phyloP scores from a whole-genome alignment of 2,113 vertebrate species.

The Cichladusa arquata region DNA sequence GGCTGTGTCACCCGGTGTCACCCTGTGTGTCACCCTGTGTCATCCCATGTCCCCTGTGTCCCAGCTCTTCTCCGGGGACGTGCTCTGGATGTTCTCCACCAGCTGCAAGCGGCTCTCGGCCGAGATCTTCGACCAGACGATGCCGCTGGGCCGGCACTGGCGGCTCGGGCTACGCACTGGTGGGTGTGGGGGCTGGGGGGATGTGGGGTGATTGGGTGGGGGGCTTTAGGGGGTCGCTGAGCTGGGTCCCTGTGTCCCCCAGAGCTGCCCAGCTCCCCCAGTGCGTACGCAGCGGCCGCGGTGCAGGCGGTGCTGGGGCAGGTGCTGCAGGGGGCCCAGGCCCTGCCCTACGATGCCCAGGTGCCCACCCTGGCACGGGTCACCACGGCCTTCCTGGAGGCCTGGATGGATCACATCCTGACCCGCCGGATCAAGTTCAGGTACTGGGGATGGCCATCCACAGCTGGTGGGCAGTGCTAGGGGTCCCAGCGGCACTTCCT shows the following conservation, averaged over 20 bases:
- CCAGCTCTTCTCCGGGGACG: conserved; percentile 60
- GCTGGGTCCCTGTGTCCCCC: accelerated
- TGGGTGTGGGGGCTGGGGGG: not conserved
- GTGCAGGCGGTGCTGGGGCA: conserved; percentile 81
- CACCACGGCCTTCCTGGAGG: conserved; percentile 83
- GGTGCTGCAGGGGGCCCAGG: conserved; percentile 78
- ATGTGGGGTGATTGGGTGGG: accelerated
- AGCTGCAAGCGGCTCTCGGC: conserved; percentile 77
- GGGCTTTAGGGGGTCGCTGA: not conserved
- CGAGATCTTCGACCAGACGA: conserved; percentile 79
- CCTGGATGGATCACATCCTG: conserved; percentile 91
- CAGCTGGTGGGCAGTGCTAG: not conserved
- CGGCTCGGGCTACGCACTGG: conserved; percentile 66
- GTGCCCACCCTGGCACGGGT: conserved; percentile 73
- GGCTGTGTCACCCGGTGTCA: not conserved
- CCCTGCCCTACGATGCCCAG: conserved; percentile 74
- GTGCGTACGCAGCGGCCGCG: conserved; percentile 77
- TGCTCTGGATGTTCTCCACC: conserved; percentile 70
- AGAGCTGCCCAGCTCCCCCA: conserved; percentile 81
- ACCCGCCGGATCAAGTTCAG: conserved; percentile 85
- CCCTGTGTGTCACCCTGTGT: accelerated
- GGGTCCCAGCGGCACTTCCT: not conserved
- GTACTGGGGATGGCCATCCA: conserved; percentile 7
- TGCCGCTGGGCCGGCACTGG: conserved; percentile 82
- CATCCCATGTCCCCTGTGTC: accelerated